phyloP scores from a whole-genome alignment of 2,888 invertebrate genomes.

The Sympetrum striolatum region DNA sequence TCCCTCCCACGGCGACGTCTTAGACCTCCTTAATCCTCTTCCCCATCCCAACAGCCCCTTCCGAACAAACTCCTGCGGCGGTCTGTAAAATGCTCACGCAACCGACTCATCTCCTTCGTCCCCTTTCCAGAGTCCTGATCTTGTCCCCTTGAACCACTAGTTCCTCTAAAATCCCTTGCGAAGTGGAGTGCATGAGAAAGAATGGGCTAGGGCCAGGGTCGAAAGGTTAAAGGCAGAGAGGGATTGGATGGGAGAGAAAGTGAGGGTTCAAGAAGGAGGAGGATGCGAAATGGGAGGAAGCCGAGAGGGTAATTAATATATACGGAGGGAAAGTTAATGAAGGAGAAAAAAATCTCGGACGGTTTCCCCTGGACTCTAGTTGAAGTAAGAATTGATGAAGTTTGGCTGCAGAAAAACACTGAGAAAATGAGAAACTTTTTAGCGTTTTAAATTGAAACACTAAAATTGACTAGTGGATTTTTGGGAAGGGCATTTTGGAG shows the following conservation, averaged over 20 bases:
- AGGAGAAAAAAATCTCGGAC: too few relatives aligned
- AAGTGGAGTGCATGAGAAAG: not conserved
- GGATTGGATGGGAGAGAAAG: not conserved
- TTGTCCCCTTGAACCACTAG: not conserved
- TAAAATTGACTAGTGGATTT: too few relatives aligned
- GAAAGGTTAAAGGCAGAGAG: not conserved
- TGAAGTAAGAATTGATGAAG: too few relatives aligned
- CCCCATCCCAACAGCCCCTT: not conserved
- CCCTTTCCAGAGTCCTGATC: not conserved
- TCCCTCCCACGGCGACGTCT: not conserved
- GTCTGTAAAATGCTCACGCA: conserved; percentile 37
- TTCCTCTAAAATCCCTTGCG: not conserved
- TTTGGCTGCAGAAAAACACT: too few relatives aligned
- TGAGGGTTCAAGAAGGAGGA: not conserved
- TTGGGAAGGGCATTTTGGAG: too few relatives aligned
- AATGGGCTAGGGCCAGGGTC: not conserved
- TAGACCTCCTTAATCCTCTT: not conserved
- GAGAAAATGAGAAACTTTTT: too few relatives aligned
- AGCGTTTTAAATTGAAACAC: too few relatives aligned
- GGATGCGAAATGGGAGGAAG: not conserved
- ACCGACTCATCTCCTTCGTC: not conserved
- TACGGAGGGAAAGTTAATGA: too few relatives aligned
- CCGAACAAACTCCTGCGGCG: not conserved
- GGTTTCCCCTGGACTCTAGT: too few relatives aligned
- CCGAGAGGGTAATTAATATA: not conserved